Percentiles rank a stretch among this genome's conserved stretches.
Conservation (phyloP, 2,888 invertebrate genomes). For the Sarcophaga rosellei region DNA sequence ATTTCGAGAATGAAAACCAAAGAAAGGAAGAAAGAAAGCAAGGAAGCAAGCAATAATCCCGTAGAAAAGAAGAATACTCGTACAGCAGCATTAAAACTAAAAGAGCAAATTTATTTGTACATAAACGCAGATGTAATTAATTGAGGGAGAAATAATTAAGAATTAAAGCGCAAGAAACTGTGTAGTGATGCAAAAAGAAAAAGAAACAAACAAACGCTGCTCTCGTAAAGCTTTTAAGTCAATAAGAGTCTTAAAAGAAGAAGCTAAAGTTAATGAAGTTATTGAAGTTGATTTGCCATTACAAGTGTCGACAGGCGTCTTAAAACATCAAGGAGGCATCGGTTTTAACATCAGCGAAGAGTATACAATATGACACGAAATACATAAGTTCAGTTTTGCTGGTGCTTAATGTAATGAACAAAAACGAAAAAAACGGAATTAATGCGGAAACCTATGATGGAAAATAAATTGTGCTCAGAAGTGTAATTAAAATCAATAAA, state of each 20-base stretch:
- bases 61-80: not conserved
- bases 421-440: not conserved
- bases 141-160: slow-evolving; percentile 43
- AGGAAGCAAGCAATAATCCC: not conserved
- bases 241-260: slow-evolving; percentile 42
- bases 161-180: slow-evolving; percentile 12
- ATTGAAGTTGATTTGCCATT: slow-evolving; percentile 54
- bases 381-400: not conserved
- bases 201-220: not conserved
- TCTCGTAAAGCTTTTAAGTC: slow-evolving; percentile 49
- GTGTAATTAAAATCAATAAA: too few relatives aligned
- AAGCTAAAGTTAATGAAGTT: slow-evolving; percentile 44
- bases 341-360: not conserved
- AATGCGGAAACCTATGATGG: not conserved
- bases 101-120: slow-evolving; percentile 38
- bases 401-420: not conserved
- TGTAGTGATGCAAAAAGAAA: not conserved
- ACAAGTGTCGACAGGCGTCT: slow-evolving; percentile 48
- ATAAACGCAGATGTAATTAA: slow-evolving; percentile 62
- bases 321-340: slow-evolving; percentile 7
- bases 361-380: not conserved
- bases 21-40: not conserved
- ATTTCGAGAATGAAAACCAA: slow-evolving; percentile 26
- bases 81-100: slow-evolving; percentile 22
- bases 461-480: not conserved